phyloP scores from a whole-genome alignment of 2,888 invertebrate species.

The Spatulosminthurus flaviceps region DNA sequence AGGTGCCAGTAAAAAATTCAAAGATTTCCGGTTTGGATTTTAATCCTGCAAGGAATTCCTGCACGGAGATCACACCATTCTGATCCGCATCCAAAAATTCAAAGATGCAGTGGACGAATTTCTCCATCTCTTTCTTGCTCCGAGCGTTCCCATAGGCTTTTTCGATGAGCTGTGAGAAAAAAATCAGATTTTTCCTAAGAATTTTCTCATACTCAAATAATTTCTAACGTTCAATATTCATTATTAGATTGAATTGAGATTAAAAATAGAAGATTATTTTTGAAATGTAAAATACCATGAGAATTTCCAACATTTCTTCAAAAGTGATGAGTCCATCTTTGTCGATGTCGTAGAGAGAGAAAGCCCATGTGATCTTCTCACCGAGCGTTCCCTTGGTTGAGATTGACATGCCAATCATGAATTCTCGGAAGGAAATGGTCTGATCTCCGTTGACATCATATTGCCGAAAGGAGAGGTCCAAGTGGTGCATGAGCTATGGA shows the following conservation, averaged over 20 bases:
- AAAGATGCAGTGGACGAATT: constrained; percentile 36
- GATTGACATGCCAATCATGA: constrained; percentile 44
- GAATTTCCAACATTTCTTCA: constrained; percentile 44
- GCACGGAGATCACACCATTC: constrained; percentile 44
- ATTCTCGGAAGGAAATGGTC: constrained; percentile 41
- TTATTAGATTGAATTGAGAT: neutral
- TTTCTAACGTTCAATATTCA: too few species aligned
- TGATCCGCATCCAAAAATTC: constrained; percentile 40
- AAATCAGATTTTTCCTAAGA: constrained; percentile 10
- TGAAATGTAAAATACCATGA: constrained; percentile 30
- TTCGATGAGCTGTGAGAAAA: constrained; percentile 35
- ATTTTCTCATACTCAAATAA: too few species aligned
- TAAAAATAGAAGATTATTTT: neutral
- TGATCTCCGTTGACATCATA: constrained; percentile 39
- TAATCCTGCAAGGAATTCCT: constrained; percentile 37
- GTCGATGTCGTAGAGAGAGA: constrained; percentile 47
- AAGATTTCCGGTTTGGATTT: constrained; percentile 39
- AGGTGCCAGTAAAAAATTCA: constrained; percentile 36
- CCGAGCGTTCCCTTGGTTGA: constrained; percentile 38
- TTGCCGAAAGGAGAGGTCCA: constrained; percentile 44
- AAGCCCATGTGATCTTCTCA: constrained; percentile 44
- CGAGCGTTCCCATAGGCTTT: constrained; percentile 43
- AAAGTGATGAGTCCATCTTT: constrained; percentile 45
- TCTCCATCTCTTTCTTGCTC: constrained; percentile 27
- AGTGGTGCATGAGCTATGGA: constrained; percentile 39